Conservation (phyloP, 2,888 invertebrate genomes). For the Amblyjoppa proteus region DNA sequence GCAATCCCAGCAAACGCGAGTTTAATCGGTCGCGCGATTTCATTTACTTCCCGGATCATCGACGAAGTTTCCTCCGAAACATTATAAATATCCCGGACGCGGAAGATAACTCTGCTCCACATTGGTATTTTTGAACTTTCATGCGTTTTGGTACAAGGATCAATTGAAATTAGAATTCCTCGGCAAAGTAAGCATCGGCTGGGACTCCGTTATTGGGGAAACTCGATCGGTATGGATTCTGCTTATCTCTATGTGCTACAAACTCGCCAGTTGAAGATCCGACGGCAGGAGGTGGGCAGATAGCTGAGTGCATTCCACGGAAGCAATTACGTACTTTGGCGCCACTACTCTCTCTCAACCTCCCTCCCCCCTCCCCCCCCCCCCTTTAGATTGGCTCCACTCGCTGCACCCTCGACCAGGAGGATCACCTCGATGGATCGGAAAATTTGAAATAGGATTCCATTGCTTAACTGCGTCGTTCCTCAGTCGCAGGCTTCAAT, state of each 20-base stretch:
- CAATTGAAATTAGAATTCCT: conserved; percentile 52
- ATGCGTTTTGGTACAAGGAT: not conserved
- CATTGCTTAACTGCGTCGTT: conserved; percentile 50
- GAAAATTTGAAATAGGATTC: conserved; percentile 62
- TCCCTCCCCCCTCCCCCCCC: not conserved
- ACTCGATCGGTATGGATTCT: conserved; percentile 43
- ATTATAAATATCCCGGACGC: not conserved
- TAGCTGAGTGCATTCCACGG: conserved; percentile 63
- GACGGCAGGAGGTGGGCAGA: conserved; percentile 24
- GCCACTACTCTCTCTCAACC: conserved; percentile 32
- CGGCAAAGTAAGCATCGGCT: conserved; percentile 40
- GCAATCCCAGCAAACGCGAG: not conserved
- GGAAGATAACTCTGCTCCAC: not conserved
- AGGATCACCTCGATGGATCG: conserved; percentile 52
- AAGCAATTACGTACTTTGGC: conserved; percentile 67
- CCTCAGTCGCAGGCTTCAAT: conserved; percentile 9
- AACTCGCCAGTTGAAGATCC: conserved; percentile 32
- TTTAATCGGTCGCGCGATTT: not conserved
- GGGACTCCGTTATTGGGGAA: conserved; percentile 48
- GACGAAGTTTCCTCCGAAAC: not conserved
- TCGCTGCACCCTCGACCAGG: not conserved
- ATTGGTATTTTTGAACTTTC: not conserved
- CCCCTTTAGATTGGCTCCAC: conserved; percentile 61
- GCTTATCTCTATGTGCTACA: conserved; percentile 49
- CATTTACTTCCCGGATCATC: not conserved